Conservation (phyloP, 2,797 vertebrate species). For the Artibeus lituratus region DNA sequence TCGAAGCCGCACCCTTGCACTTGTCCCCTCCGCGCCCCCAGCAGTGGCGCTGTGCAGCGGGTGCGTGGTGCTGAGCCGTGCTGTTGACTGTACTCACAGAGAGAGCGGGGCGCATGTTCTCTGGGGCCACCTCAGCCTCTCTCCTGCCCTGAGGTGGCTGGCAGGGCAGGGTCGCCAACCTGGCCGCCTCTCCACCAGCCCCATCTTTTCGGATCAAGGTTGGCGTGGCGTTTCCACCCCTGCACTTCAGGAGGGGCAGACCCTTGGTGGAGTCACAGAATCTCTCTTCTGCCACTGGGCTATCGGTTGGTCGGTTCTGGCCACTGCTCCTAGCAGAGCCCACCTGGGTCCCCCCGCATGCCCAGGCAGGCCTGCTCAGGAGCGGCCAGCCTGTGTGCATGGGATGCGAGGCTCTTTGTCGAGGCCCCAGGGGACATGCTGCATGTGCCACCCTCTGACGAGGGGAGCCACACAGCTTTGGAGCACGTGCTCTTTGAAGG, state of each 20-base stretch:
- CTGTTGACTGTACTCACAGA: background rate
- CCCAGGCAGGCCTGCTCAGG: background rate
- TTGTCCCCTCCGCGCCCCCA: background rate
- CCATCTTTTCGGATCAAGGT: background rate
- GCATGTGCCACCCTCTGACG: rapidly evolving
- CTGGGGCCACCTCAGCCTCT: rapidly evolving
- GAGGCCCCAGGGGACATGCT: background rate
- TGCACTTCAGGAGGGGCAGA: background rate
- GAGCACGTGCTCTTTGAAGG: background rate
- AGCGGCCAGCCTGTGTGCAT: rapidly evolving
- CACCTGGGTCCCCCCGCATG: background rate
- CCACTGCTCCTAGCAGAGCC: background rate
- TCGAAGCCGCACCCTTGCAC: background rate
- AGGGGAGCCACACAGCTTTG: background rate
- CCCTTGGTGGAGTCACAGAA: rapidly evolving
- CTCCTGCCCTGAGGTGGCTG: background rate
- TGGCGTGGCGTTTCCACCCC: background rate
- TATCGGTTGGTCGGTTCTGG: rapidly evolving
- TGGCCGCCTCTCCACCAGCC: background rate
- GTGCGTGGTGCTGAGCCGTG: rapidly evolving
- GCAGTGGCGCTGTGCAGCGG: background rate
- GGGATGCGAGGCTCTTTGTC: background rate
- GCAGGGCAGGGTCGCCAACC: too few relatives aligned
- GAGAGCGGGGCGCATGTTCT: background rate
- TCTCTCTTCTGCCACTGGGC: background rate